Evolutionary conservation across 2,797 vertebrate genomes (phyloP).

Genomic region (Potorous gilbertii): DNA sequence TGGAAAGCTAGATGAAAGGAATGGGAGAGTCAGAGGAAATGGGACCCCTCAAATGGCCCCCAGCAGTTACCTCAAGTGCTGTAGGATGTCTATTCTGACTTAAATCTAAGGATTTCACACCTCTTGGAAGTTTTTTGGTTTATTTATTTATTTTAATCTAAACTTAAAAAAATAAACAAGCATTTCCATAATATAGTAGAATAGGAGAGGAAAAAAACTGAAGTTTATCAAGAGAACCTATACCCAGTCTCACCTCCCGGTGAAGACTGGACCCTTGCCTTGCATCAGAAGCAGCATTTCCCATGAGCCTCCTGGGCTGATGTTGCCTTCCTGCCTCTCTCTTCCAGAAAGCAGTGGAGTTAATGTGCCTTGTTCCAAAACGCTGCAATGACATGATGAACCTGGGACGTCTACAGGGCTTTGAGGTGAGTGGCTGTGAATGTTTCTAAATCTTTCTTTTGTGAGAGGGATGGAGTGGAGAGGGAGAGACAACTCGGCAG

Average conservation of each 20-base stretch:
- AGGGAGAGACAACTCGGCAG: not conserved
- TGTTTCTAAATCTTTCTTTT: not conserved
- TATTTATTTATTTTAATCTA: not conserved
- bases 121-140: not conserved
- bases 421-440: conserved; percentile 88
- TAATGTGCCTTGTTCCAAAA: conserved; percentile 99
- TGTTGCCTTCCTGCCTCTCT: conserved; percentile 36
- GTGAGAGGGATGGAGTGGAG: not conserved
- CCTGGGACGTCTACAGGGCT: conserved; percentile 96
- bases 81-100: not conserved
- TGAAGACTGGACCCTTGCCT: not conserved
- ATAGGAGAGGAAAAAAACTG: not conserved
- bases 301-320: conserved; percentile 36
- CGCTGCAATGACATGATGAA: conserved; percentile 99
- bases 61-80: not conserved
- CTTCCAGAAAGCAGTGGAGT: conserved; percentile 94
- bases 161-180: not conserved
- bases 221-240: not conserved
- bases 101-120: not conserved
- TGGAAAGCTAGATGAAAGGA: conserved; percentile 49
- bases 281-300: not conserved
- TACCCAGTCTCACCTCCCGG: not conserved
- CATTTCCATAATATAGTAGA: not conserved
- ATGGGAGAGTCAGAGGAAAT: not conserved
- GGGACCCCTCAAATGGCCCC: not conserved